Evolutionary conservation across 37 sponge, comb jelly and placozoan species (phyloP), one percentile per base, ranked within the genome.

Genomic region (Oscarella lobularis): DNA sequence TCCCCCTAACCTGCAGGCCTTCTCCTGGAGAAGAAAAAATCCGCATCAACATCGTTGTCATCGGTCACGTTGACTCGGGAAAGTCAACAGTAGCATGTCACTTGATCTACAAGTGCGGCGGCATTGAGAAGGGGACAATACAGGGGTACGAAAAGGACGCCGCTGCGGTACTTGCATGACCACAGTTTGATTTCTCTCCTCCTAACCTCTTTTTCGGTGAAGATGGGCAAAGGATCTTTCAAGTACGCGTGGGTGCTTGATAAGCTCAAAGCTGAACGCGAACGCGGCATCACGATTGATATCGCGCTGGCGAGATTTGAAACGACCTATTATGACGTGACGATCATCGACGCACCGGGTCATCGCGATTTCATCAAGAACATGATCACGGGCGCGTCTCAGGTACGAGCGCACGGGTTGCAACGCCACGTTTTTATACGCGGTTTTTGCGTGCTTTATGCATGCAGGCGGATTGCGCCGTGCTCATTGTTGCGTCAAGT

Each of bases 361-460:
- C 99, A 98, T 80, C 77, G 99, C 66, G 99, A 98, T 73, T 98
- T 98, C 88, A 98, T 98, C 94, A 98, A 98, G 79, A 98, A 98
- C 92, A 98, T 98, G 99, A 98, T 98, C 80, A 98, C 99, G n/a
- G 99, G 99, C 3, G 93, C 99, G 29, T 98, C 99, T 0, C 99
- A 98, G 83, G 96, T 95, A 65, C 67, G 81, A 78, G n/a, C n/a
- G n/a, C n/a, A n/a, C n/a, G n/a, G n/a, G n/a, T n/a, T n/a, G n/a
- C n/a, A n/a, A n/a, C n/a, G n/a, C n/a, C n/a, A n/a, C n/a, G n/a
- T n/a, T n/a, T n/a, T n/a, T n/a, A n/a, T n/a, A n/a, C n/a, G n/a
- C n/a, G n/a, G n/a, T n/a, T n/a, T n/a, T n/a, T n/a, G n/a, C n/a
- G n/a, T n/a, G n/a, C n/a, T n/a, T n/a, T n/a, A n/a, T n/a, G 32